Base-by-base conservation (phyloP, 2,113 vertebrate species). In the Mesocricetus auratus region DNA sequence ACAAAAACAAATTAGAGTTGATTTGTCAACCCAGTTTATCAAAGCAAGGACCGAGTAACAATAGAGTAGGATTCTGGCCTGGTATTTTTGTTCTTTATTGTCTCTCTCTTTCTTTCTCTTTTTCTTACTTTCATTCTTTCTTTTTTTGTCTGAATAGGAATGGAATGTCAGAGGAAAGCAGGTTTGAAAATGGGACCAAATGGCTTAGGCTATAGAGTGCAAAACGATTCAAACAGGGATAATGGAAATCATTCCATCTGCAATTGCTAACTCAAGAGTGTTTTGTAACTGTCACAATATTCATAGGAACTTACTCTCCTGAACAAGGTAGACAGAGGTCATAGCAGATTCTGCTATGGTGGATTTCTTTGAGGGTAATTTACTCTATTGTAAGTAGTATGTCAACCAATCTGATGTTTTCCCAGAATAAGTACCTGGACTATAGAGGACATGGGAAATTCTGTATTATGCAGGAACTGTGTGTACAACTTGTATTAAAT, bases 1-100 rank as follows among this genome's bases (percentile, higher is more conserved):
- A 71, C 24, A 58, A 91, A 42, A 94, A 85, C n/a, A 94, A 89
- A 79, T 62, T 91, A 69, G 50, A 81, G n/a, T 93, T 60, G 21
- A 39, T 45, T 86, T 64, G 58, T 86, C 79, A 96, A 93, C 6
- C 4, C 50, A 73, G 36, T 24, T 39, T 79, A 69, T 86, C 77
- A 96, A 69, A 96, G 78, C 29, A 93, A 79, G 33, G 45, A 68
- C 17, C 86, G 19, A 82, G 31, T 89, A 58, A 47, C 58, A 94
- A 50, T 69, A 31, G 42, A 91, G 85, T 6, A 86, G 45, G 42
- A 86, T 8, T 71, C n/a, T 89, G 24, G 58, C 50, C 29, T 86
- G 24, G 39, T 58, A 29, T 21, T 68, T 13, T 79, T 33, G 15
- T 66, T 9, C 73, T 42, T 86, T 45, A 73, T 85, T 93, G 1